Conservation (phyloP, 2,797 vertebrate genomes). For the Sarcophilus harrisii region DNA sequence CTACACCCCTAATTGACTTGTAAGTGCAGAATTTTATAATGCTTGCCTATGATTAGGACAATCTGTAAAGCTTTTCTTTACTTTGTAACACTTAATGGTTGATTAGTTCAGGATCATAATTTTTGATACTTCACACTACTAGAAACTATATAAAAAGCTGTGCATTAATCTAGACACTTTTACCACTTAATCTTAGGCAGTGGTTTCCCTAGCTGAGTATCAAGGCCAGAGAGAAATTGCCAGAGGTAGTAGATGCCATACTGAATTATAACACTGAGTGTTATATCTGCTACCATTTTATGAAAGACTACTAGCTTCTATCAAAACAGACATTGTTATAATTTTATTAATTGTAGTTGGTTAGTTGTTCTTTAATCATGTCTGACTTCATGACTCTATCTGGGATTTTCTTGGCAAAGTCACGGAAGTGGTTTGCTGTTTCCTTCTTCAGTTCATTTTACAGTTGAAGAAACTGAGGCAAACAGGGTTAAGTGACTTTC, state of each 20-base stretch:
- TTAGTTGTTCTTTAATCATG: background rate
- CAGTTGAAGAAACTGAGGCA: background rate
- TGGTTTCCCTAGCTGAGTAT: background rate
- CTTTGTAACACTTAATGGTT: background rate
- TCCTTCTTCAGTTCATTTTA: background rate
- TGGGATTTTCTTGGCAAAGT: background rate
- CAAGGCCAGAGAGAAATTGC: background rate
- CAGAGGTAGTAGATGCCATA: background rate
- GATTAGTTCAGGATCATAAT: background rate
- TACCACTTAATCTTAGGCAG: background rate
- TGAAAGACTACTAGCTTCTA: background rate
- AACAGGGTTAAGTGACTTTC: background rate
- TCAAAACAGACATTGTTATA: background rate
- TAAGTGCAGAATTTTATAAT: background rate
- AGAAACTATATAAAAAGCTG: background rate
- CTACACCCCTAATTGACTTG: background rate
- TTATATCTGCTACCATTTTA: background rate
- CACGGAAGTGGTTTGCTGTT: background rate
- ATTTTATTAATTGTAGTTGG: background rate
- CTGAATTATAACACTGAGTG: background rate
- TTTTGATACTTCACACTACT: background rate
- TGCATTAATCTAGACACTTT: background rate
- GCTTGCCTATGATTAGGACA: background rate
- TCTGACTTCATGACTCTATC: background rate
- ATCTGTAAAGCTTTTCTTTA: background rate